phyloP scores from a whole-genome alignment of 1,140 invertebrate species.

The Aphis craccivora region DNA sequence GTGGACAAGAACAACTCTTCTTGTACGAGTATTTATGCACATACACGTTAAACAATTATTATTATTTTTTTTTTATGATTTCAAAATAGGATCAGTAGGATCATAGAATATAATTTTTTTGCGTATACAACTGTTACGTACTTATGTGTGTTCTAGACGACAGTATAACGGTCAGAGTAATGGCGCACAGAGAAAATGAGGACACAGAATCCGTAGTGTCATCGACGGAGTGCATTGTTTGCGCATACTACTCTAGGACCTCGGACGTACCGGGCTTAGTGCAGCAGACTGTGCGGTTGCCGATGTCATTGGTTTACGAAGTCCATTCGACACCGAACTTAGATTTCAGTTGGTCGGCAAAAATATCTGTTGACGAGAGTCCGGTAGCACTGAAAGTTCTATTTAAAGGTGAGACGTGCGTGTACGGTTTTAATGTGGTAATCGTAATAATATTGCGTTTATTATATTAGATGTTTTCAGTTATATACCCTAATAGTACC shows the following conservation, averaged over 20 bases:
- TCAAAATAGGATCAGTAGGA: neutral
- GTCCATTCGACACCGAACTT: neutral
- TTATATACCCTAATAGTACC: too few species aligned
- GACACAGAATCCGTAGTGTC: neutral
- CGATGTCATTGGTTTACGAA: neutral
- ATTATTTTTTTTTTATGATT: neutral
- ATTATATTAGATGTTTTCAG: too few species aligned
- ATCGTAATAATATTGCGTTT: neutral
- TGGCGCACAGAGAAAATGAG: neutral
- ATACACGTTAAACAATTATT: neutral
- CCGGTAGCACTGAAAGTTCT: neutral
- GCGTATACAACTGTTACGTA: neutral
- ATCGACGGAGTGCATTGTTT: neutral
- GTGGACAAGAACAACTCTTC: neutral
- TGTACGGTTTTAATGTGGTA: neutral
- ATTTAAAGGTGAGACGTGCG: neutral
- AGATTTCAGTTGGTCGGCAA: constrained; percentile 25
- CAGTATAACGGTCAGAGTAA: neutral
- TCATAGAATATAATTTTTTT: neutral
- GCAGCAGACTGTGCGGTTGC: neutral
- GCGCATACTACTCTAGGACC: neutral
- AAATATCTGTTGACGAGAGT: constrained; percentile 23
- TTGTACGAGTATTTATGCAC: rapidly evolving
- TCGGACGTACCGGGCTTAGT: neutral
- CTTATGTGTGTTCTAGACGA: neutral